Conservation (phyloP, 2,888 invertebrate species). For the Pseudanteris insignis region DNA sequence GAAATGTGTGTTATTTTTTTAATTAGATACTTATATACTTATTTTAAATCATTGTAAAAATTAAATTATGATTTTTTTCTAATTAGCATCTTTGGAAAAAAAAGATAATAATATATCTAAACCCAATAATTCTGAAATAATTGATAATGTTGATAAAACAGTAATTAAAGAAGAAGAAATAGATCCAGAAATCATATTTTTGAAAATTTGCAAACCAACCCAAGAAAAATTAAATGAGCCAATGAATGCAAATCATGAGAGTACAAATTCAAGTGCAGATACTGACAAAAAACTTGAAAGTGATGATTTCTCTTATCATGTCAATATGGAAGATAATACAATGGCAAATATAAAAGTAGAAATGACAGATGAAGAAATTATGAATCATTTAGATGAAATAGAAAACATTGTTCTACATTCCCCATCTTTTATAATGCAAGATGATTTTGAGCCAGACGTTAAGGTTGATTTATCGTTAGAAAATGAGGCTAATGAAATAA, state of each 20-base stretch:
- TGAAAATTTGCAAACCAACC: too few species aligned
- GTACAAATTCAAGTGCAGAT: neutral
- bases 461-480: slow-evolving; percentile 16
- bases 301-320: slow-evolving; percentile 16
- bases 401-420: slow-evolving; percentile 55
- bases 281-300: neutral
- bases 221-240: too few species aligned
- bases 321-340: slow-evolving; percentile 18
- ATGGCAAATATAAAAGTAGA: slow-evolving; percentile 39
- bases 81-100: too few species aligned
- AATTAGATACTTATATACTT: too few species aligned
- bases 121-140: neutral
- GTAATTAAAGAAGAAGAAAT: too few species aligned
- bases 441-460: slow-evolving; percentile 45
- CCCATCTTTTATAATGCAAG: slow-evolving; percentile 48
- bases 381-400: slow-evolving; percentile 57
- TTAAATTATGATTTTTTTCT: too few species aligned
- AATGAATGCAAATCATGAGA: neutral
- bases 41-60: too few species aligned
- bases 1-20: too few species aligned
- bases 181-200: too few species aligned
- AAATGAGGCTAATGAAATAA: slow-evolving; percentile 13
- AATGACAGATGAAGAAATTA: slow-evolving; percentile 56
- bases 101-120: too few species aligned
- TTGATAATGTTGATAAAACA: too few species aligned